These are phyloP conservation scores for Neoitamus cyanurus DNA, from an alignment of 2,888 invertebrate genomes.

Conservation along the genomic window DNA sequence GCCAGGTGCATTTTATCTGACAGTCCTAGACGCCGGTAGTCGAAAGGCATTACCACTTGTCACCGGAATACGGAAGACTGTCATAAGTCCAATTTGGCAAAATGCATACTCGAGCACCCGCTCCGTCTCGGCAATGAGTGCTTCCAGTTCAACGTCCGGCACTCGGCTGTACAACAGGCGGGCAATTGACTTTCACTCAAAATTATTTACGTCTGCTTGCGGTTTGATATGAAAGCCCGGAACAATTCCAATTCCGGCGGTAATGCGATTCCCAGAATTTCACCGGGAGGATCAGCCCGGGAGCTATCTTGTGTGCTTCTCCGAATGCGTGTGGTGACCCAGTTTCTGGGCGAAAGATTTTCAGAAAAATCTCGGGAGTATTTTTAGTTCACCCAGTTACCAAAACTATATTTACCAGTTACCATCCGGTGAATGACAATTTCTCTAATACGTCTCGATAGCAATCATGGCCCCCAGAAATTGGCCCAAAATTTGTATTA, in stretches of 20 bases:
- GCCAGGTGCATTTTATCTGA: slow-evolving; percentile 28
- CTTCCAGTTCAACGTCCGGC: slow-evolving; percentile 8
- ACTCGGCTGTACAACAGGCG: neutral
- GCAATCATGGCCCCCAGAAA: slow-evolving; percentile 1
- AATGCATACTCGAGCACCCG: neutral
- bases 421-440: neutral
- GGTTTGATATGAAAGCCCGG: neutral
- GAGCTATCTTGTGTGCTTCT: neutral
- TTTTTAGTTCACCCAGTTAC: slow-evolving; percentile 37
- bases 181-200: slow-evolving; percentile 12
- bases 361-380: neutral
- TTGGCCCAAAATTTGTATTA: slow-evolving; percentile 38
- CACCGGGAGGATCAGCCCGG: neutral
- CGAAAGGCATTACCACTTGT: neutral
- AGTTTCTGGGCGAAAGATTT: neutral
- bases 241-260: neutral
- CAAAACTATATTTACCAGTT: slow-evolving; percentile 15
- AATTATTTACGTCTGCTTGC: slow-evolving; percentile 3
- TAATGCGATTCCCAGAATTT: neutral
- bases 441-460: neutral
- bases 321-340: neutral
- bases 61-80: slow-evolving; percentile 1
- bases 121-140: neutral
- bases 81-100: slow-evolving; percentile 14
- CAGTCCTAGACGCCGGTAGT: slow-evolving; percentile 16